phyloP scores from a whole-genome alignment of 2,113 vertebrate genomes.

The Indri indri region DNA sequence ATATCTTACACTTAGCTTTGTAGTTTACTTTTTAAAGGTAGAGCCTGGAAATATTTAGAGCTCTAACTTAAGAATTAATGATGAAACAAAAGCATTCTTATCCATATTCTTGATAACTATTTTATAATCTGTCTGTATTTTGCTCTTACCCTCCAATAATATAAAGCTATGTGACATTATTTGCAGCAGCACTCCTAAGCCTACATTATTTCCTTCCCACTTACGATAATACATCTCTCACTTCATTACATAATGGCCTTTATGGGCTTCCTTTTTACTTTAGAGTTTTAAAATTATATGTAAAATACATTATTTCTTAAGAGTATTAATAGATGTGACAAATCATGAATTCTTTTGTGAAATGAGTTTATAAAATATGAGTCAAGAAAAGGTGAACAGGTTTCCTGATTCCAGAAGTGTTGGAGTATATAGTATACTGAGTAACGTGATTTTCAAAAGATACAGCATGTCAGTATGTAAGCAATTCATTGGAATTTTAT shows the following conservation, averaged over 20 bases:
- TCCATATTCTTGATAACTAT: neutral
- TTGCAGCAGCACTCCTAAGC: neutral
- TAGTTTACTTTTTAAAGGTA: neutral
- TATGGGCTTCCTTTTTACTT: neutral
- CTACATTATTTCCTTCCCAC: neutral
- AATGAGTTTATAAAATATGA: neutral
- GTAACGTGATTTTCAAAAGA: neutral
- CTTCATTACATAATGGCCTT: neutral
- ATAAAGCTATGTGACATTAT: neutral
- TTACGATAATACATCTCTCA: neutral
- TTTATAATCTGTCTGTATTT: neutral
- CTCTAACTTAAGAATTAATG: neutral
- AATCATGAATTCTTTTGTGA: neutral
- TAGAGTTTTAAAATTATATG: neutral
- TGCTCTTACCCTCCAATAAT: neutral
- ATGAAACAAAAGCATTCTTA: neutral
- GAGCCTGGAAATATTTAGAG: neutral
- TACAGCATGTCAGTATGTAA: neutral
- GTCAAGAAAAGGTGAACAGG: neutral
- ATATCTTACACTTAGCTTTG: neutral
- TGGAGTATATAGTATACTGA: neutral
- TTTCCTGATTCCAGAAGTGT: neutral
- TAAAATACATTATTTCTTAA: neutral
- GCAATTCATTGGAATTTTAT: neutral
- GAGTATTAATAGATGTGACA: neutral